These are phyloP conservation scores for Centropus bengalensis DNA, from an alignment of 2,113 vertebrate genomes.

Conservation along the genomic window DNA sequence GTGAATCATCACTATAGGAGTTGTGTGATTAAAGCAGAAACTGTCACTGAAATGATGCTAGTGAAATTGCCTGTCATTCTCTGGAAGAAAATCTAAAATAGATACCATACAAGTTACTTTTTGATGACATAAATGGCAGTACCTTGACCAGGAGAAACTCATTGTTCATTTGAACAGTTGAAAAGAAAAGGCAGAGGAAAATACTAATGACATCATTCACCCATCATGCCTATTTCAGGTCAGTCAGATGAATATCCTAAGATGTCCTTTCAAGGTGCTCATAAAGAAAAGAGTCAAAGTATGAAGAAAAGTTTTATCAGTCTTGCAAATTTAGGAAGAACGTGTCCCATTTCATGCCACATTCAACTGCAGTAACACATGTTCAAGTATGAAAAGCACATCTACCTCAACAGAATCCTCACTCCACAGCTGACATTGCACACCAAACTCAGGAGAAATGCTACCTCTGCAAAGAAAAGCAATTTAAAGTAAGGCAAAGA, in stretches of 20 bases:
- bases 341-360: rapidly evolving
- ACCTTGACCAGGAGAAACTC: constrained; percentile 18
- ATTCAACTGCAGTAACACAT: background rate
- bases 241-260: background rate
- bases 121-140: constrained; percentile 40
- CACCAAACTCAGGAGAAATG: background rate
- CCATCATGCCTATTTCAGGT: background rate
- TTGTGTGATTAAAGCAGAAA: constrained; percentile 29
- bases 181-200: constrained; percentile 35
- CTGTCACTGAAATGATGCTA: constrained; percentile 3
- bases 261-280: background rate
- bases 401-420: background rate
- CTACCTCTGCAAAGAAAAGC: background rate
- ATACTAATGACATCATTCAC: background rate
- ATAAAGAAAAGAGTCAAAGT: background rate
- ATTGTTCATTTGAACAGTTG: background rate
- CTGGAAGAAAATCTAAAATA: background rate
- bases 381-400: background rate
- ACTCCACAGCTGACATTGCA: background rate
- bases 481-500: background rate
- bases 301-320: background rate
- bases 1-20: constrained; percentile 34
- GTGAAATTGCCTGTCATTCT: constrained; percentile 58
- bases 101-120: background rate
- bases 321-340: background rate